phyloP scores from a whole-genome alignment of 2,113 vertebrate species.

The Puntigrus tetrazona region DNA sequence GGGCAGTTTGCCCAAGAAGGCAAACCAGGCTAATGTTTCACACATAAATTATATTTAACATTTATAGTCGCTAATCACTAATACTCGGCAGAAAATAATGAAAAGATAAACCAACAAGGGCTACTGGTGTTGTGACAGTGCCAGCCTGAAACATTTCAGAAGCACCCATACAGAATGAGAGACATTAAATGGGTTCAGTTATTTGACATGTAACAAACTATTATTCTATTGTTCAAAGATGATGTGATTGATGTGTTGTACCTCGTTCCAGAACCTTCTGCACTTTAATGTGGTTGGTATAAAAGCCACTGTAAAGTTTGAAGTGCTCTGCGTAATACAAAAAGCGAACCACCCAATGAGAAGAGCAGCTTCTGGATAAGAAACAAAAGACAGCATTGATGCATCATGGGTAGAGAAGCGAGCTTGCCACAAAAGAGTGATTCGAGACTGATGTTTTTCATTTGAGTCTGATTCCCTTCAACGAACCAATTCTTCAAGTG shows the following conservation, averaged over 20 bases:
- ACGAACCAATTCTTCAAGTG: background rate
- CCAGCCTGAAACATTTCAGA: background rate
- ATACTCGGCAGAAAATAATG: background rate
- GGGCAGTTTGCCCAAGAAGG: constrained; percentile 66
- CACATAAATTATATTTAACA: constrained; percentile 66
- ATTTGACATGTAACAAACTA: background rate
- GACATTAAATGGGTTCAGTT: background rate
- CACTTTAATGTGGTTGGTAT: constrained; percentile 97
- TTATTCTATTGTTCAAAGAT: background rate
- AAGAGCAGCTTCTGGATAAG: constrained; percentile 91
- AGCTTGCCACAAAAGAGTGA: background rate
- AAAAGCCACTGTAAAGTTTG: constrained; percentile 98
- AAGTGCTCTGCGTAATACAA: constrained; percentile 99
- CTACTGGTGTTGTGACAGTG: background rate
- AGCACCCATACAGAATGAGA: background rate
- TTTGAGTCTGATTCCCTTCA: background rate
- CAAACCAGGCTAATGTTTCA: constrained; percentile 56
- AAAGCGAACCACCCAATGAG: constrained; percentile 94
- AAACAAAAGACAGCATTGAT: background rate
- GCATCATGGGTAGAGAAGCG: background rate
- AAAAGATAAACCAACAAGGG: background rate
- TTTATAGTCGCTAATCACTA: constrained; percentile 53
- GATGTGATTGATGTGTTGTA: constrained; percentile 60
- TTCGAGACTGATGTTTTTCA: background rate
- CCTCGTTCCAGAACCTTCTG: constrained; percentile 98